Evolutionary conservation across 1,140 invertebrate species (phyloP).

Genomic region (Steinernema feltiae): DNA sequence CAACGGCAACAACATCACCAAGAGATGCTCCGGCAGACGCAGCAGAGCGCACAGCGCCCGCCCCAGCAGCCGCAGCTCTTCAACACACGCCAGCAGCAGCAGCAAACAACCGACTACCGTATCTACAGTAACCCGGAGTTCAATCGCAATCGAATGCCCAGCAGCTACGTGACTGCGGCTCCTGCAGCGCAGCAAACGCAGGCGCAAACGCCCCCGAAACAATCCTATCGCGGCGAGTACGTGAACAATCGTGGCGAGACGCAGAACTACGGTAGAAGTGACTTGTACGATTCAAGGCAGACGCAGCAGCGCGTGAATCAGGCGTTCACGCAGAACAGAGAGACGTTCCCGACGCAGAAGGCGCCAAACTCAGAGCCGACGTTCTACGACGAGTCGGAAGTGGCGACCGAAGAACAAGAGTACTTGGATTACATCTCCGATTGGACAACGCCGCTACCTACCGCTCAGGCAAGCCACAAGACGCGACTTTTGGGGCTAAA

Average conservation of each 20-base stretch:
- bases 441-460: slow-evolving; percentile 42
- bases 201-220: background rate
- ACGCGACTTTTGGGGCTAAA: slow-evolving; percentile 18
- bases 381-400: slow-evolving; percentile 29
- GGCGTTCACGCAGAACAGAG: background rate
- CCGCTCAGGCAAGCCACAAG: slow-evolving; percentile 28
- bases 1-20: background rate
- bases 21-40: background rate
- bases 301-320: background rate
- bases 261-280: no score
- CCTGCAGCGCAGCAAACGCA: no score
- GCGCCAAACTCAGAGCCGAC: no score
- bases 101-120: background rate
- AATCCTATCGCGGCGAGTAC: slow-evolving; percentile 1
- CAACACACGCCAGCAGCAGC: no score
- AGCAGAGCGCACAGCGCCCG: background rate
- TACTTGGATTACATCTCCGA: slow-evolving; percentile 43
- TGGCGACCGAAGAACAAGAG: slow-evolving; percentile 17
- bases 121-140: slow-evolving; percentile 3
- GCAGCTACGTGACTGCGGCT: background rate
- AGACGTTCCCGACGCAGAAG: no score
- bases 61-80: no score
- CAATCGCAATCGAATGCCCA: background rate
- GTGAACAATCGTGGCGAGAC: background rate
- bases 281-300: background rate